Percentiles rank a stretch among this genome's conserved stretches.
Conservation (phyloP, 2,797 vertebrate species). For the Crenuchus spilurus region DNA sequence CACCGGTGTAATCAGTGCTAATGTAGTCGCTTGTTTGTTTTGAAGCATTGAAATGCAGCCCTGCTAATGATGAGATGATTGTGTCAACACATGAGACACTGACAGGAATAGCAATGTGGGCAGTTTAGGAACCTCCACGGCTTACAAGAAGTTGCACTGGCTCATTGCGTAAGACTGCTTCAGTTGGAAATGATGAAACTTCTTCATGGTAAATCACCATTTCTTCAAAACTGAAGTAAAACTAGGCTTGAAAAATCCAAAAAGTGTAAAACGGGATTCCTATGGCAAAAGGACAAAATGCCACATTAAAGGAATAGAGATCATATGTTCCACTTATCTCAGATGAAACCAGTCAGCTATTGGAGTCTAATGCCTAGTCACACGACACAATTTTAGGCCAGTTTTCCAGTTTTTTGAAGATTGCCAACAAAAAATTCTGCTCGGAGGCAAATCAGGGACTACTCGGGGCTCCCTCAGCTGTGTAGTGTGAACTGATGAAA, state of each 20-base stretch:
- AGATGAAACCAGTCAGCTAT: too few relatives aligned
- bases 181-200: constrained; percentile 20
- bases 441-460: too few relatives aligned
- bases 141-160: background rate
- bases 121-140: background rate
- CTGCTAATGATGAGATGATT: constrained; percentile 15
- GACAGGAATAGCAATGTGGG: constrained; percentile 18
- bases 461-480: too few relatives aligned
- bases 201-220: background rate
- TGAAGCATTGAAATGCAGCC: constrained; percentile 23
- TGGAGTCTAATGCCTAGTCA: too few relatives aligned
- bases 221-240: constrained; percentile 26
- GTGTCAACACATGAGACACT: constrained; percentile 10
- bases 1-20: constrained; percentile 56
- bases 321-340: too few relatives aligned
- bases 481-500: too few relatives aligned
- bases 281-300: background rate
- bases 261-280: background rate
- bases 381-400: too few relatives aligned
- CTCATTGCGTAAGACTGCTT: background rate
- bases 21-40: constrained; percentile 14
- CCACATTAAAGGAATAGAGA: too few relatives aligned
- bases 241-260: background rate
- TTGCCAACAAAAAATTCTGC: too few relatives aligned
- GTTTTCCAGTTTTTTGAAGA: too few relatives aligned